Evolutionary conservation across 2,113 vertebrate species (phyloP), one percentile per base, ranked within the genome.

Genomic region (Shinisaurus crocodilurus): DNA sequence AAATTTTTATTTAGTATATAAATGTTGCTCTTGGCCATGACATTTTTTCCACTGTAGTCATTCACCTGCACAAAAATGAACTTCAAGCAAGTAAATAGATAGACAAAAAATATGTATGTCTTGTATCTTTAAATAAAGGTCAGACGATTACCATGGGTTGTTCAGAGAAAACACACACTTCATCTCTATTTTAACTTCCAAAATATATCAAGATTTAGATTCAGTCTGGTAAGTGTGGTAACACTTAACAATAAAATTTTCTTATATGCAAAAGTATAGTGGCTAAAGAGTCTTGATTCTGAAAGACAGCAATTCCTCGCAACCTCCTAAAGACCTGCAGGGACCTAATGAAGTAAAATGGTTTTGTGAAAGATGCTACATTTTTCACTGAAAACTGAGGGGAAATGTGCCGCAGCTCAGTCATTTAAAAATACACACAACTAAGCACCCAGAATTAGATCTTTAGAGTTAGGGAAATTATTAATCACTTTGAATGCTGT

Each of bases 381-480:
- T 81, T 81, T 87, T 29, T 91, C 60, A 93, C 45, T n/a, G 90
- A 93, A 94, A 93, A 90, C 70, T 45, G 12, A 85, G 48, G 82
- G 81, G 93, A 92, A 82, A 92, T 77, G 57, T 40, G 93, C 23
- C 54, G 6, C 86, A 91, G 1, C 27, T 72, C 5, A 45, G 18
- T 37, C 34, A 37, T 82, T 37, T 2, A 6, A 37, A 40, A 82
- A 82, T 77, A 10, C 43, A 79, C 3, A 82, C n/a, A 57, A 85
- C 88, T 80, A 43, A 72, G 87, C 87, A 85, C 0, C 54, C 50
- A 84, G 79, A 54, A 79, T 45, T 63, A 91, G 75, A 43, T 67
- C 90, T 92, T 34, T 45, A 60, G 12, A 8, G 57, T 23, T 63
- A 45, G 29, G 40, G 54, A 13, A 9, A 75, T 82, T 87, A 93